These are phyloP conservation scores for Aethes cnicana DNA, from an alignment of 2,888 invertebrate genomes.

Conservation along the genomic window DNA sequence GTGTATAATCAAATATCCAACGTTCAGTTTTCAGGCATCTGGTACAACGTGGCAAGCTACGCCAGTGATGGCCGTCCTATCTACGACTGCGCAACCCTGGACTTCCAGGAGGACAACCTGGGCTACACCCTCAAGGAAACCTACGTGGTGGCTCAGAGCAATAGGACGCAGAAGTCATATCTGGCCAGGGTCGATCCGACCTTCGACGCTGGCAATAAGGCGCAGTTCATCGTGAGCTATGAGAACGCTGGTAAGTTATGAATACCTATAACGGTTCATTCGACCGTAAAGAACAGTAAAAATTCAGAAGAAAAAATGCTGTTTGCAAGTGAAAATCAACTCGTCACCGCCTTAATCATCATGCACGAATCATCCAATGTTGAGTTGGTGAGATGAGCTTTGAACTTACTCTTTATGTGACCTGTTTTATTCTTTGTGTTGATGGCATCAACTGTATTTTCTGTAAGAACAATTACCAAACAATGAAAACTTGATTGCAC, in stretches of 20 bases:
- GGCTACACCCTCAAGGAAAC: conserved; percentile 69
- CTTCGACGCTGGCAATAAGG: conserved; percentile 68
- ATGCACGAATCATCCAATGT: no score
- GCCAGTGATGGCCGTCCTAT: conserved; percentile 66
- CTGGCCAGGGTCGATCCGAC: conserved; percentile 74
- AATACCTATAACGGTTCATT: no score
- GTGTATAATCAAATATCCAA: background rate
- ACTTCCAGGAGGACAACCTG: conserved; percentile 72
- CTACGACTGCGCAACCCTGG: conserved; percentile 66
- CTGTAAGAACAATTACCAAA: no score
- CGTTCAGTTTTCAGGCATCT: conserved; percentile 72
- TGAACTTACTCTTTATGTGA: no score
- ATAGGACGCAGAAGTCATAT: conserved; percentile 69
- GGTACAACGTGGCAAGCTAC: conserved; percentile 71
- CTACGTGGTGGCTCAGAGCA: conserved; percentile 58
- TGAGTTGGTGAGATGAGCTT: no score
- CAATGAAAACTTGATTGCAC: no score
- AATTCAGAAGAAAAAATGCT: no score
- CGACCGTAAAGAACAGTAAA: no score
- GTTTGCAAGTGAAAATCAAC: no score
- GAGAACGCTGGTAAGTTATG: conserved; percentile 68
- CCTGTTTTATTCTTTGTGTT: no score
- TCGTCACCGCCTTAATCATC: no score
- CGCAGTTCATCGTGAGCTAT: conserved; percentile 70
- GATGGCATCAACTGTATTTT: no score